Conservation (phyloP, 2,888 invertebrate species). For the Mythimna albipuncta region DNA sequence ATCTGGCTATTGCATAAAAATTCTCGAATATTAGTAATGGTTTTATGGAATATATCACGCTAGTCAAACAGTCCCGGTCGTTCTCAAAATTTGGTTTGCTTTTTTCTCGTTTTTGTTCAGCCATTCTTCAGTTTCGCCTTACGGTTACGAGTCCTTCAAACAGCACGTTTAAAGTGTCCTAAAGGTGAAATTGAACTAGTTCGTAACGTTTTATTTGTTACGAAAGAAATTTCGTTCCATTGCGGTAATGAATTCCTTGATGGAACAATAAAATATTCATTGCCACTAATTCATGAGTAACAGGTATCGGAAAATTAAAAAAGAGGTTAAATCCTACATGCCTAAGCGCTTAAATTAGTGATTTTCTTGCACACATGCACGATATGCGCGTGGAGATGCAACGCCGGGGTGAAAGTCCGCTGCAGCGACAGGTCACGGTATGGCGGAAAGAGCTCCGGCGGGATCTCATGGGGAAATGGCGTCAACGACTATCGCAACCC, state of each 20-base stretch:
- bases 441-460: no score
- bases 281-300: conserved; percentile 2
- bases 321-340: conserved; percentile 10
- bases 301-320: conserved; percentile 20
- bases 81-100: conserved; percentile 33
- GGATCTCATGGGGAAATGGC: no score
- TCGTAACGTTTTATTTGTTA: not conserved
- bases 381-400: no score
- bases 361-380: no score
- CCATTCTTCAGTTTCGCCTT: conserved; percentile 30
- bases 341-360: not conserved
- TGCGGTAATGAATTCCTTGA: conserved; percentile 58
- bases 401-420: no score
- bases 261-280: conserved; percentile 53
- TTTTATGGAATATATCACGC: conserved; percentile 63
- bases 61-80: conserved; percentile 35
- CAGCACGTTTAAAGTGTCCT: conserved; percentile 11
- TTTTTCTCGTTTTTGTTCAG: conserved; percentile 17
- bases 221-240: conserved; percentile 48
- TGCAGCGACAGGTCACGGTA: no score
- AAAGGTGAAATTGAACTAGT: conserved; percentile 18
- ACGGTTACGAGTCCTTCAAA: not conserved
- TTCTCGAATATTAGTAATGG: conserved; percentile 69
- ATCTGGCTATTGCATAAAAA: conserved; percentile 74
- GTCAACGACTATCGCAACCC: no score